phyloP scores from a whole-genome alignment of 2,888 invertebrate genomes.

The Dryocosmus kuriphilus region DNA sequence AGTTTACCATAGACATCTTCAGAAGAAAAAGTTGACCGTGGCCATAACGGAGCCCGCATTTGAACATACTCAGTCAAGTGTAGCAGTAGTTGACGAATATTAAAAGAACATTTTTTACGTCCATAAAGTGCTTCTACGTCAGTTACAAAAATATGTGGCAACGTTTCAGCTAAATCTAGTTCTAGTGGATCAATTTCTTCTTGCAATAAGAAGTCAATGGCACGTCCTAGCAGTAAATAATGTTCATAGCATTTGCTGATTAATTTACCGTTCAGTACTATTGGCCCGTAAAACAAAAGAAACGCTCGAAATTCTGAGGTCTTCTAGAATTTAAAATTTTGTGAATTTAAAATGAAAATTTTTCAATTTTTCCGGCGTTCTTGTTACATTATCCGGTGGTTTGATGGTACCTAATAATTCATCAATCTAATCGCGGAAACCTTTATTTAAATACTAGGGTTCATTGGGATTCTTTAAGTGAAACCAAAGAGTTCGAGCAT shows the following conservation, averaged over 20 bases:
- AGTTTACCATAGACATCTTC: not conserved
- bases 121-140: not conserved
- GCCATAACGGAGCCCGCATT: not conserved
- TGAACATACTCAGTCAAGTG: not conserved
- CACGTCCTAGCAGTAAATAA: not conserved
- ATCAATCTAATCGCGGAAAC: too few relatives aligned
- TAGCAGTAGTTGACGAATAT: not conserved
- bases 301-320: not conserved
- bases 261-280: not conserved
- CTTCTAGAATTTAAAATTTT: not conserved
- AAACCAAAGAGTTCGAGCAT: too few relatives aligned
- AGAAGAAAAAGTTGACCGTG: not conserved
- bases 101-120: not conserved
- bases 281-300: not conserved
- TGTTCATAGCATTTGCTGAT: not conserved
- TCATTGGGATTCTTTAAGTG: too few relatives aligned
- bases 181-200: not conserved
- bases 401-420: not conserved
- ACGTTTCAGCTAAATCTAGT: not conserved
- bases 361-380: not conserved
- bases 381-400: not conserved
- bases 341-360: too few relatives aligned
- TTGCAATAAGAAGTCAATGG: not conserved
- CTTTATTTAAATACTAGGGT: too few relatives aligned
- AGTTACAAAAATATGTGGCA: not conserved